These are phyloP conservation scores for Rhyzopertha dominica DNA, from an alignment of 1,140 invertebrate genomes.

Conservation along the genomic window DNA sequence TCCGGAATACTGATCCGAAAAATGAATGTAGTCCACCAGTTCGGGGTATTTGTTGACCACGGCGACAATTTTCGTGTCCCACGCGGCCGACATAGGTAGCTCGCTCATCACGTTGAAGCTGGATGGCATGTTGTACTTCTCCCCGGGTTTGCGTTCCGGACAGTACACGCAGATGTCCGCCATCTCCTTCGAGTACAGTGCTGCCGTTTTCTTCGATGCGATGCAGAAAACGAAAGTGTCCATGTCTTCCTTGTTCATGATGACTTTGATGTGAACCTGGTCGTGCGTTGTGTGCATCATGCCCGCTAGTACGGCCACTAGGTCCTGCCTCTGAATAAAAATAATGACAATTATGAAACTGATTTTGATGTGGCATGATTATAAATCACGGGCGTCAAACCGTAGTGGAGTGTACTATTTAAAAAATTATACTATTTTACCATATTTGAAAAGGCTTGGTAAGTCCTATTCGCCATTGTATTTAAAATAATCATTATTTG, in stretches of 20 bases:
- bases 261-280: conserved; percentile 79
- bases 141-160: conserved; percentile 78
- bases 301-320: conserved; percentile 81
- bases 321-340: conserved; percentile 74
- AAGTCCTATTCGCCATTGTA: too few species aligned
- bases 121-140: conserved; percentile 79
- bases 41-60: conserved; percentile 81
- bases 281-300: conserved; percentile 82
- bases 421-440: too few species aligned
- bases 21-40: conserved; percentile 92
- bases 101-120: conserved; percentile 84
- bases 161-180: conserved; percentile 90
- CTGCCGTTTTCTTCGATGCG: conserved; percentile 82
- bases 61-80: conserved; percentile 78
- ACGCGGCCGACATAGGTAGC: conserved; percentile 72
- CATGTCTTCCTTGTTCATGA: conserved; percentile 85
- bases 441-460: too few species aligned
- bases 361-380: too few species aligned
- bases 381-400: too few species aligned
- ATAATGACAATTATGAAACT: background rate
- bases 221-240: conserved; percentile 92
- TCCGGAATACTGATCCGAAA: conserved; percentile 94
- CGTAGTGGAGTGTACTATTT: too few species aligned
- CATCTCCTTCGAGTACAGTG: conserved; percentile 85
- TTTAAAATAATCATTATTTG: too few species aligned